These are phyloP conservation scores for Ceraclea dissimilis DNA, from an alignment of 2,888 invertebrate genomes.

Conservation along the genomic window DNA sequence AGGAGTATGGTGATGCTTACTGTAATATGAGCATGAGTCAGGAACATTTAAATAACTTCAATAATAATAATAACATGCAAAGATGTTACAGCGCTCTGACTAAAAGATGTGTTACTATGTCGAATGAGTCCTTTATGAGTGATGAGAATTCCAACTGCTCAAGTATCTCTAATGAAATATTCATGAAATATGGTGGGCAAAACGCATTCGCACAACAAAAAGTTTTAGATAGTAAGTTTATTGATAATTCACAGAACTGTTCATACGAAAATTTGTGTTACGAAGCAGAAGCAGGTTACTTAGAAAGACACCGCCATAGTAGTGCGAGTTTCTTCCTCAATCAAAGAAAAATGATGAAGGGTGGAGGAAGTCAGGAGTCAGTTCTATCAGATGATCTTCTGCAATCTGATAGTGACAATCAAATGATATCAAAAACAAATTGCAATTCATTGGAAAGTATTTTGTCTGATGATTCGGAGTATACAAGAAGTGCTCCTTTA, in stretches of 20 bases:
- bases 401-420: conserved; percentile 46
- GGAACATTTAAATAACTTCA: conserved; percentile 35
- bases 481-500: conserved; percentile 69
- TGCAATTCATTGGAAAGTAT: conserved; percentile 76
- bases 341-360: conserved; percentile 54
- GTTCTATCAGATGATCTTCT: conserved; percentile 65
- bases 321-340: conserved; percentile 78
- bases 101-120: conserved; percentile 51
- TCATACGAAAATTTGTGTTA: conserved; percentile 41
- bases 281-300: conserved; percentile 37
- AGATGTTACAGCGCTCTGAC: conserved; percentile 46
- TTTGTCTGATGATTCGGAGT: conserved; percentile 70
- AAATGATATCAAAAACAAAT: conserved; percentile 53
- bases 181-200: conserved; percentile 45
- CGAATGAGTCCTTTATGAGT: conserved; percentile 48
- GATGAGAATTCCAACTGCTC: conserved; percentile 45
- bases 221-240: conserved; percentile 40
- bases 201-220: conserved; percentile 46
- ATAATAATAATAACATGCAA: conserved; percentile 38
- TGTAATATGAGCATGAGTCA: conserved; percentile 29
- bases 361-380: conserved; percentile 68
- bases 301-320: conserved; percentile 56
- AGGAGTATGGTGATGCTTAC: conserved; percentile 46
- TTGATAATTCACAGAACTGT: conserved; percentile 44
- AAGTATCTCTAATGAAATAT: conserved; percentile 47